These are phyloP conservation scores for Fabriciana adippe DNA, from an alignment of 2,888 invertebrate species.

Conservation along the genomic window DNA sequence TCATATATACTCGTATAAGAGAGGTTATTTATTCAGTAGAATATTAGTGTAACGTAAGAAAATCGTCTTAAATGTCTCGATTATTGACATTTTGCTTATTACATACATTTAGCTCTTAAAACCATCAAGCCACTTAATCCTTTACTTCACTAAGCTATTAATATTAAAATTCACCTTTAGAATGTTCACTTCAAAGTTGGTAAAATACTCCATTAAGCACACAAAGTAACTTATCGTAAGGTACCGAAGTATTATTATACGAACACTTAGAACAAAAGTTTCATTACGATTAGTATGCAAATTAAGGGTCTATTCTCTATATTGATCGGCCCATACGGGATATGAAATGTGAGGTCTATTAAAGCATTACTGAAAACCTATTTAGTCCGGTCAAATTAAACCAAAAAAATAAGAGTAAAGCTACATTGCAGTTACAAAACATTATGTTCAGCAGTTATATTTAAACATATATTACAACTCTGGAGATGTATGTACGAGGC, in stretches of 20 bases:
- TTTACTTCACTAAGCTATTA: constrained; percentile 5
- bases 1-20: not conserved
- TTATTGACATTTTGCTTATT: not conserved
- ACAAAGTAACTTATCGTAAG: constrained; percentile 2
- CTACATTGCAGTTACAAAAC: no score
- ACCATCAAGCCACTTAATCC: not conserved
- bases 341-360: constrained; percentile 14
- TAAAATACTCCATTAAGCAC: constrained; percentile 8
- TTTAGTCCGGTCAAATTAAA: no score
- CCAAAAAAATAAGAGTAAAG: no score
- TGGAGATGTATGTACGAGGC: no score
- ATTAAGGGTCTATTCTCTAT: constrained; percentile 13
- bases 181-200: constrained; percentile 4
- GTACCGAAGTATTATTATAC: not conserved
- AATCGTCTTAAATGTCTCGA: not conserved
- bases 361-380: no score
- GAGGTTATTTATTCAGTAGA: not conserved
- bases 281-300: constrained; percentile 19
- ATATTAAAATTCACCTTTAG: constrained; percentile 14
- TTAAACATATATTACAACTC: no score
- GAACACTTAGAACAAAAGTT: constrained; percentile 13
- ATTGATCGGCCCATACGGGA: constrained; percentile 19
- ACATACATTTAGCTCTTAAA: not conserved
- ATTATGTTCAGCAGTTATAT: no score
- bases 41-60: not conserved